A percentile compares a stretch with the other conserved stretches of the same genome.
These are phyloP conservation scores for Ichneumon xanthorius DNA, from an alignment of 2,888 invertebrate species.

Conservation along the genomic window DNA sequence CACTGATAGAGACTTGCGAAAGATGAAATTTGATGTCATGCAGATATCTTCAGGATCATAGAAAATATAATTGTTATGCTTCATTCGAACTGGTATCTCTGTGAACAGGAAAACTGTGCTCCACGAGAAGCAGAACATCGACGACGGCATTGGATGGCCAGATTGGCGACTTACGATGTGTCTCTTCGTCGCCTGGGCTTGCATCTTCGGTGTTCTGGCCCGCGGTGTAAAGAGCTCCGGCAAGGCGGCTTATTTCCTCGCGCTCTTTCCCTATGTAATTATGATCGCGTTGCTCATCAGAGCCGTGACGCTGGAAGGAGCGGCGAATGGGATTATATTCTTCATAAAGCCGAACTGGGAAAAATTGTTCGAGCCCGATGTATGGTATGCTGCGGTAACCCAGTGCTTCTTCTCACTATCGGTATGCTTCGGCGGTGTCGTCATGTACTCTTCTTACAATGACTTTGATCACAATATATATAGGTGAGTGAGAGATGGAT, in stretches of 20 bases:
- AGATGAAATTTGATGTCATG: too few species aligned
- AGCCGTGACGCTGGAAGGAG: conserved; percentile 88
- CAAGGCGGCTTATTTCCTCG: conserved; percentile 90
- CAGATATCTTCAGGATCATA: too few species aligned
- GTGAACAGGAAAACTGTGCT: conserved; percentile 86
- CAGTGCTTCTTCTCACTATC: conserved; percentile 89
- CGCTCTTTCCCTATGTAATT: conserved; percentile 89
- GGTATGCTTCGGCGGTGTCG: conserved; percentile 88
- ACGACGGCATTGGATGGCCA: conserved; percentile 87
- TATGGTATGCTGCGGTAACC: conserved; percentile 89
- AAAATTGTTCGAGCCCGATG: conserved; percentile 87
- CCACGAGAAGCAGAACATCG: conserved; percentile 85
- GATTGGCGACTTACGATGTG: conserved; percentile 87
- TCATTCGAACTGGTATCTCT: neutral
- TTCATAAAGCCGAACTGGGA: conserved; percentile 89
- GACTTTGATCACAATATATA: conserved; percentile 87
- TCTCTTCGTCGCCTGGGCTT: conserved; percentile 86
- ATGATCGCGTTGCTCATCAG: conserved; percentile 87
- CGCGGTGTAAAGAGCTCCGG: conserved; percentile 88
- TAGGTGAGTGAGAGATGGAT: conserved; percentile 81
- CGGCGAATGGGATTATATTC: conserved; percentile 88
- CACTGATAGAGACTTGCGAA: too few species aligned
- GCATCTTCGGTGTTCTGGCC: conserved; percentile 86
- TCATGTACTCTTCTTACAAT: conserved; percentile 88
- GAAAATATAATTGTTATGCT: neutral